Evolutionary conservation across 2,113 vertebrate genomes (phyloP), one percentile per base, ranked within the genome.

Genomic region (Scytalopus superciliaris): DNA sequence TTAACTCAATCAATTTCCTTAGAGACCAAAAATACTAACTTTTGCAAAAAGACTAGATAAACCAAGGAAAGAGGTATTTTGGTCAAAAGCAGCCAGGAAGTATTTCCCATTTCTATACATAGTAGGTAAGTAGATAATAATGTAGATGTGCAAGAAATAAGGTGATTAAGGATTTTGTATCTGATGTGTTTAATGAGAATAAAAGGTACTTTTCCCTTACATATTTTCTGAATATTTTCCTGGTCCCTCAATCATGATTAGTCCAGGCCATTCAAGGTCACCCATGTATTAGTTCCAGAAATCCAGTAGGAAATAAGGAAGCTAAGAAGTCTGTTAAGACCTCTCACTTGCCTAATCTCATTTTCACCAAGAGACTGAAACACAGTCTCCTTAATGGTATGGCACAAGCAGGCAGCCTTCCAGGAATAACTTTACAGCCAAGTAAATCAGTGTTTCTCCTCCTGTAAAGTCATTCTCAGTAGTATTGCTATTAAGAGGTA

Each of bases 401-500:
- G 69, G 79, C 33, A 77, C 67, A 42, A 22, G 66, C 52, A 95
- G 63, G 92, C 60, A 95, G 63, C 42, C 30, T 92, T 94, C 94
- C 90, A 94, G 62, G 75, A 95, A 95, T 10, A 17, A 84, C 92
- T 97, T 95, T 89, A 88, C 12, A 93, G 90, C 56, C 74, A 94
- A 84, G 67, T 60, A 96, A 93, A 97, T 85, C 75, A 93, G 70
- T 37, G 35, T 88, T 94, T 68, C 25, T 93, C 37, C 64, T 80
- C 30, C 69, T 60, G 52, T 88, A 95, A 94, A 89, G 56, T 77
- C 87, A 78, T 90, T 95, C 95, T 97, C 91, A 78, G 78, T 94
- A 95, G 91, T 62, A 95, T 77, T 93, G 59, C 86, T 94, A 77
- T 96, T 97, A 95, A 96, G 87, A 95, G 88, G 87, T 60, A 82